Base-by-base conservation (phyloP, 2,888 invertebrate species). In the Kryphioiulus occultus region DNA sequence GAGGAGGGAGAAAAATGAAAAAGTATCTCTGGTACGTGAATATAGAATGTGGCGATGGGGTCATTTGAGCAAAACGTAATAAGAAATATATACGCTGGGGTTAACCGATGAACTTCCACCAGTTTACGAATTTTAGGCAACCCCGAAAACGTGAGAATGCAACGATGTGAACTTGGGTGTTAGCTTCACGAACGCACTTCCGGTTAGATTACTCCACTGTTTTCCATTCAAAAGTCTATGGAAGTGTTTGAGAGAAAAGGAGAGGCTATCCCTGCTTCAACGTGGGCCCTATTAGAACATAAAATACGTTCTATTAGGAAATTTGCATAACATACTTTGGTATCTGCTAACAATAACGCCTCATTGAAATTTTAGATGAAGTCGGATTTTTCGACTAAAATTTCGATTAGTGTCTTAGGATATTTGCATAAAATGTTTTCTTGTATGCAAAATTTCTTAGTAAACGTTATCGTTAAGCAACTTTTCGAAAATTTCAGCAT, bases 151-250 rank as follows among this genome's bases (percentile, higher is more conserved):
- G 59, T 59, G 59, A 0, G n/a, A 59, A 59, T 59, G 59, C n/a
- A 59, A n/a, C n/a, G n/a, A n/a, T 59, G 59, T 59, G 59, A 59
- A n/a, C 59, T 59, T 59, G 59, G n/a, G 59, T 59, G n/a, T 59
- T 19, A n/a, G n/a, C 59, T 59, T n/a, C 0, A 19, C 59, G 59
- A 59, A n/a, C n/a, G 59, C 59, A 59, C 19, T 44, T 44, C 59
- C 19, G 59, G 59, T 59, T 59, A 59, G 59, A 1, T 59, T 59
- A n/a, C 19, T 59, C n/a, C 4, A 5, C 15, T 19, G 59, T 59
- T 59, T 59, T 59, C 59, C n/a, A 59, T 19, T 19, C 59, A 59
- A n/a, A 59, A 59, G 5, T 59, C n/a, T 59, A 7, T n/a, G 7
- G 59, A n/a, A 19, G 4, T 7, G n/a, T 7, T 3, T 19, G 59